Percentiles rank a stretch among this genome's conserved stretches.
These are phyloP conservation scores for Delia radicum DNA, from an alignment of 1,140 invertebrate species.

Conservation along the genomic window DNA sequence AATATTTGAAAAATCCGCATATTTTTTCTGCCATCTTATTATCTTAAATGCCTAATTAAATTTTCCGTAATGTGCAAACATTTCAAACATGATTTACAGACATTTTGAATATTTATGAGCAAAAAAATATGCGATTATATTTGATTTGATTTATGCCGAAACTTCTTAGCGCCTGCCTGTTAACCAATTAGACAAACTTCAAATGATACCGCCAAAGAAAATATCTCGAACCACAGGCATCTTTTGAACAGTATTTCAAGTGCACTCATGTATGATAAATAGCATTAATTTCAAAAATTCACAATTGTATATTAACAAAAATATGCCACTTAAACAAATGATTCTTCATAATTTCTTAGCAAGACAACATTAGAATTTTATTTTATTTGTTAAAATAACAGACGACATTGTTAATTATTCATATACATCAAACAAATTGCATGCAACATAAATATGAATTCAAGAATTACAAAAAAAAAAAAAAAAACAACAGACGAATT, in stretches of 20 bases:
- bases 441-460: conserved; percentile 21
- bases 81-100: background rate
- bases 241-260: background rate
- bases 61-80: background rate
- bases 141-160: background rate
- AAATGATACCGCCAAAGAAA: background rate
- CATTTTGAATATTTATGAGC: background rate
- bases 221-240: background rate
- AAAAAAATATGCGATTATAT: background rate
- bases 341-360: conserved; percentile 11
- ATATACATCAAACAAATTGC: conserved; percentile 23
- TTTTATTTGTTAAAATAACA: background rate
- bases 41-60: background rate
- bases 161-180: conserved; percentile 15
- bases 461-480: background rate
- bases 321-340: background rate
- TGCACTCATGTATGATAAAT: conserved; percentile 11
- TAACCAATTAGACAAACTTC: conserved; percentile 21
- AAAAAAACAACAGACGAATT: background rate
- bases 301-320: background rate
- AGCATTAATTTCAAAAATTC: conserved; percentile 11
- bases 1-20: background rate
- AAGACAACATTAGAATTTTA: background rate
- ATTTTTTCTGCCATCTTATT: background rate
- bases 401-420: conserved; percentile 23